Conservation (phyloP, 1,140 invertebrate genomes). For the Luehdorfia chinensis region DNA sequence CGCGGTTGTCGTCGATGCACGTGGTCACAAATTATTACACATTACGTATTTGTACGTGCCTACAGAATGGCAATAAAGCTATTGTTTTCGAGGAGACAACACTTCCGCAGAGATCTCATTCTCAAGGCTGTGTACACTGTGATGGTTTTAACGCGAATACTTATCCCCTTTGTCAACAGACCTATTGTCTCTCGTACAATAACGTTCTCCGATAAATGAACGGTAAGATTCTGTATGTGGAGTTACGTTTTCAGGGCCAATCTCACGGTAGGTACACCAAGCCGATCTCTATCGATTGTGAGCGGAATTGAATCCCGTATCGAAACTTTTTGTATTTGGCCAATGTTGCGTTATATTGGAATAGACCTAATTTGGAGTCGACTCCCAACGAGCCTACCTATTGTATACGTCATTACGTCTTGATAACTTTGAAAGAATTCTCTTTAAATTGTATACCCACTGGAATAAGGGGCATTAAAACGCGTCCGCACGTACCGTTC, state of each 20-base stretch:
- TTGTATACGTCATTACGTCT: slow-evolving; percentile 38
- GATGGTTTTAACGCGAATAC: slow-evolving; percentile 21
- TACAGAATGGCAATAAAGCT: slow-evolving; percentile 41
- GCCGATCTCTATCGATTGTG: neutral
- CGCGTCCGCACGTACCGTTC: slow-evolving; percentile 53
- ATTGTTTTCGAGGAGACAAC: slow-evolving; percentile 51
- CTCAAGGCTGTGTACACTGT: slow-evolving; percentile 42
- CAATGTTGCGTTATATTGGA: slow-evolving; percentile 33
- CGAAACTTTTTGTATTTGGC: slow-evolving; percentile 46
- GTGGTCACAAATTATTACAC: slow-evolving; percentile 38
- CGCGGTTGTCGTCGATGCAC: slow-evolving; percentile 32
- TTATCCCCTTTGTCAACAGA: slow-evolving; percentile 29
- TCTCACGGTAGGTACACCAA: slow-evolving; percentile 9
- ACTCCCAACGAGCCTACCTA: slow-evolving; percentile 43
- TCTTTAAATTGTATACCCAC: slow-evolving; percentile 38
- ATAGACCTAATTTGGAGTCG: slow-evolving; percentile 58
- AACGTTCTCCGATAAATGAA: slow-evolving; percentile 22
- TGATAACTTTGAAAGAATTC: slow-evolving; percentile 42
- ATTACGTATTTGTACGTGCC: slow-evolving; percentile 41
- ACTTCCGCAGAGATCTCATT: slow-evolving; percentile 35
- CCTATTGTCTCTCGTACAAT: slow-evolving; percentile 44
- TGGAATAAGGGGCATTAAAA: slow-evolving; percentile 50
- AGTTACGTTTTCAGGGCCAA: slow-evolving; percentile 32
- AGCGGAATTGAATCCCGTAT: slow-evolving; percentile 36
- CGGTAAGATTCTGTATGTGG: slow-evolving; percentile 6